Evolutionary conservation across 2,888 invertebrate genomes (phyloP), one percentile per base, ranked within the genome.

Genomic region (Synanthedon tipuliformis): DNA sequence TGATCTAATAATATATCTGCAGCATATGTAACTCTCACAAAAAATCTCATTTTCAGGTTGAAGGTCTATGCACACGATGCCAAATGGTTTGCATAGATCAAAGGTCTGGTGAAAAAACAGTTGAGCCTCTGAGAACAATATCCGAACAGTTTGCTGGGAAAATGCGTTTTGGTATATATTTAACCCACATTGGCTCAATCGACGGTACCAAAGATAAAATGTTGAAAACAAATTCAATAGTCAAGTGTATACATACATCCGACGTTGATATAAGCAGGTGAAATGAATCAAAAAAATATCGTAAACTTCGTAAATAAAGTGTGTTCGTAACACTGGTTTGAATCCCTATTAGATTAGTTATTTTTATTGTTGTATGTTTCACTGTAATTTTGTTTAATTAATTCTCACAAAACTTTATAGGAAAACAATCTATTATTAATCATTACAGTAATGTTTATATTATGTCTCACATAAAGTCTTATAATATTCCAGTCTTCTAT

Each of bases 71-170:
- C 69, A 92, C 92, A 1, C 90, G 98, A 53, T 99, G 98, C 73
- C 96, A 97, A 79, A 98, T 98, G 95, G 94, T 99, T 55, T 97
- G 98, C 73, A 93, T 98, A 56, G 93, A 98, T 78, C 98, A 97
- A 81, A 85, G 89, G 50, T 95, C 93, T 2, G 96, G 95, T 0
- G 85, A 91, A 60, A 94, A 92, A 67, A 93, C 94, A 0, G 89
- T 91, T 0, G 95, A 95, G 72, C 95, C 95, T 0, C 76, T 95
- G 11, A 88, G 92, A 58, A 93, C 94, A 1, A 89, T 95, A 60
- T 91, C 94, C 0, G 90, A 90, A 66, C 89, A 91, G 64, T 92
- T 93, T 67, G 89, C 89, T 55, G 94, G 95, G 1, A 94, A 94
- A 85, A 85, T 94, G 58, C 89, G 89, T 41, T 95, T 96, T 69